Evolutionary conservation across 2,888 invertebrate genomes (phyloP).

Genomic region (Bombyx huttoni): DNA sequence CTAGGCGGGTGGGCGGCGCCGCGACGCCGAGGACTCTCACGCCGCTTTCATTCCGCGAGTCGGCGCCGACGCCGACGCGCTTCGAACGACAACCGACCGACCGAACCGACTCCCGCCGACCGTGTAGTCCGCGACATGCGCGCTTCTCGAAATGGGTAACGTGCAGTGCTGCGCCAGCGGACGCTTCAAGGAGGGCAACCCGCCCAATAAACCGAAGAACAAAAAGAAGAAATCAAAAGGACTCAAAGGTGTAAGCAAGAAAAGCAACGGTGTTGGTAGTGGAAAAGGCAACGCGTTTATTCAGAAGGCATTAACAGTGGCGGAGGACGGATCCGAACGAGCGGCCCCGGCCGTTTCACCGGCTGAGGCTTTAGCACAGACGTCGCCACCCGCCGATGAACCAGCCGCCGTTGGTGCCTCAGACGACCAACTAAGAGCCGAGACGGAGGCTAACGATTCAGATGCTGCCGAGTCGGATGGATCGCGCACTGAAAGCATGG

Average conservation of each 20-base stretch:
- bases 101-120: slow-evolving; percentile 59
- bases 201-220: slow-evolving; percentile 45
- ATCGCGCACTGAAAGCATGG: slow-evolving; percentile 46
- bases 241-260: slow-evolving; percentile 36
- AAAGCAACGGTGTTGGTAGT: slow-evolving; percentile 49
- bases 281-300: slow-evolving; percentile 42
- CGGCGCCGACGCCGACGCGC: slow-evolving; percentile 70
- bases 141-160: slow-evolving; percentile 66
- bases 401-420: slow-evolving; percentile 14
- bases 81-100: slow-evolving; percentile 63
- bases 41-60: slow-evolving; percentile 60
- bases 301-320: slow-evolving; percentile 45
- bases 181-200: slow-evolving; percentile 52
- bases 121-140: slow-evolving; percentile 64
- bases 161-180: slow-evolving; percentile 71
- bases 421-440: slow-evolving; percentile 11
- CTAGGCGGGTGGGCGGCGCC: slow-evolving; percentile 55
- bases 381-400: slow-evolving; percentile 26
- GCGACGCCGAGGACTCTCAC: slow-evolving; percentile 44
- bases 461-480: slow-evolving; percentile 27
- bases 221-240: slow-evolving; percentile 36
- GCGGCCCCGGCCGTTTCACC: slow-evolving; percentile 42
- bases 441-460: slow-evolving; percentile 12
- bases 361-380: slow-evolving; percentile 31
- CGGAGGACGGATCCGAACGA: slow-evolving; percentile 45